Percentiles rank a stretch among this genome's conserved stretches.
These are phyloP conservation scores for Sturnira hondurensis DNA, from an alignment of 2,113 vertebrate species.

Conservation along the genomic window DNA sequence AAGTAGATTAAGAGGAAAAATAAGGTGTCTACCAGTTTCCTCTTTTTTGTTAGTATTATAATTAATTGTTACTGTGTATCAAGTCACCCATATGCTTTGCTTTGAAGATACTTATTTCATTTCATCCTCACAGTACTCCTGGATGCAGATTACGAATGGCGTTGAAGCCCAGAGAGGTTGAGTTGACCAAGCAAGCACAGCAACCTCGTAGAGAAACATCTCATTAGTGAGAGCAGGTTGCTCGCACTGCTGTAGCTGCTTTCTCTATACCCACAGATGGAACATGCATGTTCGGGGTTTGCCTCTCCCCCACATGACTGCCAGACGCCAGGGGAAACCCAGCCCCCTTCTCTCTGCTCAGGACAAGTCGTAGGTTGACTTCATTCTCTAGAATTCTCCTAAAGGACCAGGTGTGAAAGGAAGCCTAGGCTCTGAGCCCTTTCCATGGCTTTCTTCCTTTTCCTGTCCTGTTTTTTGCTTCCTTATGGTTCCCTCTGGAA, in stretches of 20 bases:
- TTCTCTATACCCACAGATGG: not conserved
- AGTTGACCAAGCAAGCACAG: not conserved
- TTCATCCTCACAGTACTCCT: not conserved
- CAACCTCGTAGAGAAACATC: not conserved
- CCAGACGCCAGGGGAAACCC: not conserved
- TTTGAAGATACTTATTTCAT: not conserved
- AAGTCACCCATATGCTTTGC: not conserved
- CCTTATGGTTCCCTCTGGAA: not conserved
- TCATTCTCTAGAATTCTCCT: not conserved
- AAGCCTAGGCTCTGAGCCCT: not conserved
- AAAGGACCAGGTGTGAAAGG: too few relatives aligned
- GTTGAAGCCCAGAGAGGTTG: not conserved
- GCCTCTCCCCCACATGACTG: not conserved
- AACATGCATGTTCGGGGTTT: fast-evolving
- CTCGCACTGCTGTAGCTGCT: not conserved
- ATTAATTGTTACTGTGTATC: not conserved
- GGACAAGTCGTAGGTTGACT: not conserved
- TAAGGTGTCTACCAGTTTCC: not conserved
- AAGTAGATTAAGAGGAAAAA: not conserved
- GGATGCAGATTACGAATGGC: not conserved
- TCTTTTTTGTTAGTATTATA: not conserved
- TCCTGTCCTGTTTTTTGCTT: not conserved
- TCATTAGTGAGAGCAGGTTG: not conserved
- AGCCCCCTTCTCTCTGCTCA: not conserved
- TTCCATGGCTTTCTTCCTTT: not conserved